phyloP scores from a whole-genome alignment of 2,888 invertebrate genomes.

The Argyra leucocephala region DNA sequence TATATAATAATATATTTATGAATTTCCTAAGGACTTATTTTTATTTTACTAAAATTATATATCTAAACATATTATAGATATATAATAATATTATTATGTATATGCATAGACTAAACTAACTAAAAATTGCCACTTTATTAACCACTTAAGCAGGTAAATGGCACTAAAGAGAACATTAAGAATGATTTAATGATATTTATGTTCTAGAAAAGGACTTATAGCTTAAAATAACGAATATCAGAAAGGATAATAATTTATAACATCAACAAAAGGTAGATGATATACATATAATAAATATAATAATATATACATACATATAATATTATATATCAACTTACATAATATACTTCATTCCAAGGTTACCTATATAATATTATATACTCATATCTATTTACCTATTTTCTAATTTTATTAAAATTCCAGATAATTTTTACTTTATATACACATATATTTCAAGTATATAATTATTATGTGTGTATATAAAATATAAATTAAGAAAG shows the following conservation, averaged over 20 bases:
- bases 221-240: not conserved
- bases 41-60: not conserved
- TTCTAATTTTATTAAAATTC: no score
- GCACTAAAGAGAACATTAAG: constrained; percentile 9
- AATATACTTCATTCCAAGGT: no score
- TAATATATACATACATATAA: no score
- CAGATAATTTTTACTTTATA: no score
- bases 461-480: no score
- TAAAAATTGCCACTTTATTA: constrained; percentile 12
- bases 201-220: not conserved
- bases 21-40: not conserved
- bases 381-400: no score
- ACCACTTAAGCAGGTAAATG: constrained; percentile 10
- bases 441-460: no score
- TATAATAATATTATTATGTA: no score
- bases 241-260: constrained; percentile 10
- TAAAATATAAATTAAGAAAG: not conserved
- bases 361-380: no score
- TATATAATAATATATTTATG: not conserved
- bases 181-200: constrained; percentile 11
- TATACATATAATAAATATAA: no score
- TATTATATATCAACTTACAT: no score
- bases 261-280: not conserved
- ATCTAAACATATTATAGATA: not conserved
- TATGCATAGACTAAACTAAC: not conserved